Percentiles rank a stretch among this genome's conserved stretches.
These are phyloP conservation scores for Vireo griseus DNA, from an alignment of 2,797 vertebrate genomes.

Conservation along the genomic window DNA sequence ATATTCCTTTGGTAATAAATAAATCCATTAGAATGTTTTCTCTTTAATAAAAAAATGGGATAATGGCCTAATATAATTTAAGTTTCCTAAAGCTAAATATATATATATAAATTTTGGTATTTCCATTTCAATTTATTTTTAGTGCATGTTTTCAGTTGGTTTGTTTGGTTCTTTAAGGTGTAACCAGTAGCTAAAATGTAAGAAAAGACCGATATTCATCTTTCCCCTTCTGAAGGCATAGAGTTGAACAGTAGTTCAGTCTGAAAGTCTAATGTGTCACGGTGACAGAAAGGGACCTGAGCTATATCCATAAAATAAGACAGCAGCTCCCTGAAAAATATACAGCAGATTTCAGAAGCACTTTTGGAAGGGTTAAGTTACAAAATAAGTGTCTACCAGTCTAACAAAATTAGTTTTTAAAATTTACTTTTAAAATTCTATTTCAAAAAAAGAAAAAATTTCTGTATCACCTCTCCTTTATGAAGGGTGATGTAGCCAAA, in stretches of 20 bases:
- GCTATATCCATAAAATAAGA: neutral
- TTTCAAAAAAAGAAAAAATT: neutral
- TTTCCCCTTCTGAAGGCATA: neutral
- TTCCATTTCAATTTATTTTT: neutral
- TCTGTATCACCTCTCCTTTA: neutral
- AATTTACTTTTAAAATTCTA: neutral
- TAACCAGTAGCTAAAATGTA: neutral
- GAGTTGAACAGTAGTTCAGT: neutral
- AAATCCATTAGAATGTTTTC: neutral
- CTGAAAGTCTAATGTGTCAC: neutral
- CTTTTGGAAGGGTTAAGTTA: neutral
- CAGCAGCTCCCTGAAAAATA: neutral
- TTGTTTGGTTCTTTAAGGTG: neutral
- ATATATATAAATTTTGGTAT: neutral
- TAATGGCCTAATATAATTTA: neutral
- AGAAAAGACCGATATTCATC: neutral
- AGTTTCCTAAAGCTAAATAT: neutral
- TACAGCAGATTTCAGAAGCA: neutral
- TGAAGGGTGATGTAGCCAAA: neutral
- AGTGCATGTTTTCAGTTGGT: neutral
- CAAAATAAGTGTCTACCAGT: neutral
- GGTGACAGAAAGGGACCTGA: neutral
- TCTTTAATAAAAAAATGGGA: neutral
- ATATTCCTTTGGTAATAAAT: neutral
- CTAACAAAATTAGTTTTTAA: rapidly evolving